A percentile compares a stretch with the other conserved stretches of the same genome.
phyloP scores from a whole-genome alignment of 2,797 vertebrate genomes.

The Acanthurus tractus region DNA sequence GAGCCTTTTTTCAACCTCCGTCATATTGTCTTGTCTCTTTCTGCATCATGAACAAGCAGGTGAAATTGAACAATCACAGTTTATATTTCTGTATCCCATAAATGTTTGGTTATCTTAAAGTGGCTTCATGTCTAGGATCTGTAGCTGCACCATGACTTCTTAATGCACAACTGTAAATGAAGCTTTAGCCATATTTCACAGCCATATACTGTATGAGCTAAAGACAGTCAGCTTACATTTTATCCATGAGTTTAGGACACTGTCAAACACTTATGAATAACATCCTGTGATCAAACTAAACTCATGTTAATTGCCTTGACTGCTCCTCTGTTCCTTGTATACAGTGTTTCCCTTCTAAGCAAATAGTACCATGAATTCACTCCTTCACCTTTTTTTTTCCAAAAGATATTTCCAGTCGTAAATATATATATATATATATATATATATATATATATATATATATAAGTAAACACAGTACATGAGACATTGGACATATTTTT shows the following conservation, averaged over 20 bases:
- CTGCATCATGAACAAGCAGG: no score
- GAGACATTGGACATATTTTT: constrained; percentile 1
- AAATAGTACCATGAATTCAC: not conserved
- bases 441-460: no score
- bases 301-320: not conserved
- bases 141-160: not conserved
- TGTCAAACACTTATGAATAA: not conserved
- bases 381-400: no score
- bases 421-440: no score
- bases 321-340: not conserved
- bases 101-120: no score
- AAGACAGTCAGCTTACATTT: not conserved
- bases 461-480: not conserved
- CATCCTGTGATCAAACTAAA: not conserved
- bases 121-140: not conserved
- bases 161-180: not conserved
- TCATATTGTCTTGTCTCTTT: no score
- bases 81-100: no score
- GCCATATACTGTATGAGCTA: not conserved
- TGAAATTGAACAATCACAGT: no score
- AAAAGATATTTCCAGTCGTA: not conserved
- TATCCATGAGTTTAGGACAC: not conserved
- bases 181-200: not conserved
- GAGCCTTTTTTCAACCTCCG: no score
- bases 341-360: no score